Percentiles rank a stretch among this genome's conserved stretches.
Evolutionary conservation across 2,888 invertebrate genomes (phyloP).

Genomic region (Pachydiplax longipennis): DNA sequence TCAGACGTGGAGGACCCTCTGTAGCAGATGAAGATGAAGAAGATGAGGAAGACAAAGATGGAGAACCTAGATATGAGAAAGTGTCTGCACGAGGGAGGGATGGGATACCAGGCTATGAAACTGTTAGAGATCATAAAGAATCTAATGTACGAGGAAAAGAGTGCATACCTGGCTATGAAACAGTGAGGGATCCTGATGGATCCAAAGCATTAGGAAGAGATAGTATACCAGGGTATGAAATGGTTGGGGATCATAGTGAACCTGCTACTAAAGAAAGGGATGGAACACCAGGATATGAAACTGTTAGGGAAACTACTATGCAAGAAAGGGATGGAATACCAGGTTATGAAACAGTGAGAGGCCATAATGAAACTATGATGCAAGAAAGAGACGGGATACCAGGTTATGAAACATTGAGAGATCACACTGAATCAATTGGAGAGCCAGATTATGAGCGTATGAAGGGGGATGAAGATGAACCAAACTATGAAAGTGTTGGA

Average conservation of each 20-base stretch:
- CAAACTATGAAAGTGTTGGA: slow-evolving; percentile 83
- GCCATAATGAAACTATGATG: not conserved
- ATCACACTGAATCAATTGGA: not conserved
- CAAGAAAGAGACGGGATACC: no score
- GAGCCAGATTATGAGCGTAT: slow-evolving; percentile 15
- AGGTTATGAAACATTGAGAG: not conserved
- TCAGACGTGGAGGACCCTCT: not conserved
- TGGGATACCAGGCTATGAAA: slow-evolving; percentile 9
- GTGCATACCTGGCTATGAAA: not conserved
- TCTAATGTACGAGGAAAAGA: not conserved
- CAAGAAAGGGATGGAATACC: not conserved
- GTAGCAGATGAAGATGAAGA: not conserved
- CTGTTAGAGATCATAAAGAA: not conserved
- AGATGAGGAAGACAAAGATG: slow-evolving; percentile 20
- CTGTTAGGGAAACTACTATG: not conserved
- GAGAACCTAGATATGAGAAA: slow-evolving; percentile 39
- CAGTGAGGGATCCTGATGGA: slow-evolving; percentile 18
- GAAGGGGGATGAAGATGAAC: slow-evolving; percentile 56
- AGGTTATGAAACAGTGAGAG: slow-evolving; percentile 22
- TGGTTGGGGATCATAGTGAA: not conserved
- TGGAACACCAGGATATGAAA: slow-evolving; percentile 25
- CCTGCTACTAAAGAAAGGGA: not conserved
- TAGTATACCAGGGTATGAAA: slow-evolving; percentile 49
- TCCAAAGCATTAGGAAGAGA: not conserved
- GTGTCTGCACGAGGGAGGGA: slow-evolving; percentile 10